Conservation (phyloP, 1,140 invertebrate genomes). For the Ostrea denselamellosa region DNA sequence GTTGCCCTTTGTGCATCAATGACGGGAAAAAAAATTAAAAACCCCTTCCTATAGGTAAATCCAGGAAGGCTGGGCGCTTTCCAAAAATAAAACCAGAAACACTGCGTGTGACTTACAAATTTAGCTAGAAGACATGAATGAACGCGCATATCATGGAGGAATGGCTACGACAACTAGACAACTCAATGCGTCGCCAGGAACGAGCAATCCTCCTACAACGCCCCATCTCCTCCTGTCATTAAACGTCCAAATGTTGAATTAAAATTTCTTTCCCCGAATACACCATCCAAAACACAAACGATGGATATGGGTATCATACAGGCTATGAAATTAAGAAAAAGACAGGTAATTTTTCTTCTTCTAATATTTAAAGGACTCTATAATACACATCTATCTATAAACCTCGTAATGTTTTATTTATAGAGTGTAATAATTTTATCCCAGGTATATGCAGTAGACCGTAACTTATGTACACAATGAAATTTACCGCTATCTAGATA, state of each 20-base stretch:
- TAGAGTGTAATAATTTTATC: background rate
- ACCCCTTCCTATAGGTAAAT: conserved; percentile 57
- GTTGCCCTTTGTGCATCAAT: conserved; percentile 52
- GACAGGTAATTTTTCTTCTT: conserved; percentile 15
- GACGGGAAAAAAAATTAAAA: conserved; percentile 54
- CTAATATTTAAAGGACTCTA: background rate
- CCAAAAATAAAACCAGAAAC: conserved; percentile 51
- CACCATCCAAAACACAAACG: background rate
- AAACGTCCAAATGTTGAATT: background rate
- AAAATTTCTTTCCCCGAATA: conserved; percentile 46
- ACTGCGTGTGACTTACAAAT: conserved; percentile 54
- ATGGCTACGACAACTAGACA: conserved; percentile 52
- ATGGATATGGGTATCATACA: background rate
- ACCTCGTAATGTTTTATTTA: background rate
- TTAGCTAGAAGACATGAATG: conserved; percentile 57
- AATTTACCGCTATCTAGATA: background rate
- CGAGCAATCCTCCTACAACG: conserved; percentile 54
- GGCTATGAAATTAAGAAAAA: background rate
- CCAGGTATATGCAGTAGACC: background rate
- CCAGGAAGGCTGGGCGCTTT: conserved; percentile 48
- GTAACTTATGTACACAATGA: background rate
- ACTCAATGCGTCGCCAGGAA: conserved; percentile 49
- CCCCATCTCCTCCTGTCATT: conserved; percentile 55
- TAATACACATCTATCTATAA: background rate
- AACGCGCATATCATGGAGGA: conserved; percentile 49